Base-by-base conservation (phyloP, 2,113 vertebrate genomes). In the Ramphastos sulfuratus region DNA sequence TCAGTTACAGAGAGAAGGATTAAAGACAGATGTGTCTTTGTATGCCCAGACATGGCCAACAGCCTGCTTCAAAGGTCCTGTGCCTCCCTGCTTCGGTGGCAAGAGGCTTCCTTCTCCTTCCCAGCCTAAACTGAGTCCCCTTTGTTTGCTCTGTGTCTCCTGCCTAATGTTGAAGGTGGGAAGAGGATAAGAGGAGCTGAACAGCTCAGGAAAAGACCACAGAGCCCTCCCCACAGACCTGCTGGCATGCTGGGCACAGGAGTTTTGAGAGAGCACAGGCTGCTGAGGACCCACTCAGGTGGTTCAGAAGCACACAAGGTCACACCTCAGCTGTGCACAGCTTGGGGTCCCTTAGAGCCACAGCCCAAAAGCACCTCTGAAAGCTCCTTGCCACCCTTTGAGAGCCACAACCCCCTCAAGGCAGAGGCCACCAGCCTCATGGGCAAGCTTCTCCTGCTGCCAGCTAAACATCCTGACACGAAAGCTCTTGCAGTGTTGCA, bases 1-100 rank as follows among this genome's bases (percentile, higher is more conserved):
- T 89, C 75, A 1, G 7, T 92, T 90, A 85, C 86, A 73, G 89
- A 30, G 52, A 67, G 13, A 42, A 92, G 79, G 70, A 94, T 92
- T 92, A 82, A 90, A 96, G 89, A 92, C 92, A 93, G 93, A 95
- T 87, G 87, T 77, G 82, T 30, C 94, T 95, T 76, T 85, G 65
- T 58, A 77, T 2, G 48, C 27, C 93, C 93, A 96, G 92, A 94
- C 87, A 31, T 80, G 60, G 27, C 96, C 93, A 50, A 31, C 48
- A 58, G 37, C 74, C 63, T 15, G 27, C 65, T 71, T 67, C 92
- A 87, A 82, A 80, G 78, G 78, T 90, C 56, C 72, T 8, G 15
- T 93, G 87, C 71, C 56, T 79, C 87, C 21, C 19, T 39, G 67
- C 58, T 35, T 30, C 15, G 19, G 46, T 55, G 65, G 50, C 15